Evolutionary conservation across 1,140 invertebrate species (phyloP).

Genomic region (Pissodes strobi): DNA sequence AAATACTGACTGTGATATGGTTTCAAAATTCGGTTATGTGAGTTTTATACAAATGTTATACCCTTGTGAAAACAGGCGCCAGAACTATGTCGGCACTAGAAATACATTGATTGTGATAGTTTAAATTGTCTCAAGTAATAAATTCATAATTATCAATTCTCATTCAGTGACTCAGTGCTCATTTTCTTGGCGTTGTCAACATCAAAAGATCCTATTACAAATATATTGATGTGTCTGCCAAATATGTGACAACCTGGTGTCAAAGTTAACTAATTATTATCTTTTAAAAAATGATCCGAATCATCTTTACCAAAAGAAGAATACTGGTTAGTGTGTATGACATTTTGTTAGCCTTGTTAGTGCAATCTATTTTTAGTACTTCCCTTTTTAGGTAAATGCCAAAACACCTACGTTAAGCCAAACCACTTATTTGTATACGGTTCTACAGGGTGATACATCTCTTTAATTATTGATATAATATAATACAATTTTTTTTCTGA

Average conservation of each 20-base stretch:
- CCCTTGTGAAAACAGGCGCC: neutral
- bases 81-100: too few relatives aligned
- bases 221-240: too few relatives aligned
- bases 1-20: constrained; percentile 25
- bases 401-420: constrained; percentile 18
- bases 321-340: constrained; percentile 25
- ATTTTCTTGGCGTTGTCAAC: too few relatives aligned
- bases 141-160: too few relatives aligned
- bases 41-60: neutral
- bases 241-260: neutral
- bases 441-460: neutral
- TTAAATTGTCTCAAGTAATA: too few relatives aligned
- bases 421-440: neutral
- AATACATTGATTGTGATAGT: too few relatives aligned
- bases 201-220: too few relatives aligned
- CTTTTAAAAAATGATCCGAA: neutral
- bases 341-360: constrained; percentile 27
- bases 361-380: neutral
- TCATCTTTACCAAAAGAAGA: constrained; percentile 25
- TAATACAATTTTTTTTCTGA: too few relatives aligned
- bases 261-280: constrained; percentile 3
- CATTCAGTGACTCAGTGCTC: too few relatives aligned
- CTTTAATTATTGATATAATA: too few relatives aligned
- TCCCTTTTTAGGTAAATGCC: constrained; percentile 24
- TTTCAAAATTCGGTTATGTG: constrained; percentile 5